Base-by-base conservation (phyloP, 1,140 invertebrate genomes). In the Branchinecta lindahli region DNA sequence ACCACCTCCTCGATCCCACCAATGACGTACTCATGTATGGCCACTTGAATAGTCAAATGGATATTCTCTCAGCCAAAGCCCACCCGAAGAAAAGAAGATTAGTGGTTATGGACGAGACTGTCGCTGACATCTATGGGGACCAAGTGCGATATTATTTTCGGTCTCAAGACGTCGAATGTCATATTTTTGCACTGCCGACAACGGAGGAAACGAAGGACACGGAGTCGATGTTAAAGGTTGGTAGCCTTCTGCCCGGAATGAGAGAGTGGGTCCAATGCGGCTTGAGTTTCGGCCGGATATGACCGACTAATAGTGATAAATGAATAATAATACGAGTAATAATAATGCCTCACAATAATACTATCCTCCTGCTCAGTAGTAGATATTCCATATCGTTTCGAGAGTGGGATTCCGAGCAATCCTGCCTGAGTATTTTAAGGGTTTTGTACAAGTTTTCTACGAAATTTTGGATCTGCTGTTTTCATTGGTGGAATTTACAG, bases 61-160 rank as follows among this genome's bases (percentile, higher is more conserved):
- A 61, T 15, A 20, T 61, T 15, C 12, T 20, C 18, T 12, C 52
- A 12, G 52, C 52, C 4, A 61, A 61, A 20, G 52, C 52, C 2
- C 12, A 61, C 52, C 52, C 52, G 12, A 61, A 61, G 52, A 61
- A 61, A 61, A 61, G 52, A 20, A 61, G 52, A 61, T 61, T 61
- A 20, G 52, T 61, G 18, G 52, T 61, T 15, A 61, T 61, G 52
- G 52, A 61, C 52, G 52, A 61, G 18, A 61, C 52, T 12, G 52
- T 61, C 2, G 12, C 52, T 15, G 52, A 61, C 52, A 61, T 61
- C 18, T 61, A 61, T 61, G 52, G 52, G 18, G 52, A 61, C 18
- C 12, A 61, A 61, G 52, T 61, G 12, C 12, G 18, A 6, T 3
- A 61, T 12, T 61, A 61, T 61, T 61, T 61, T 61, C 2, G 52